These are phyloP conservation scores for Ryuthela nishihirai DNA, from an alignment of 2,888 invertebrate genomes.

Conservation along the genomic window DNA sequence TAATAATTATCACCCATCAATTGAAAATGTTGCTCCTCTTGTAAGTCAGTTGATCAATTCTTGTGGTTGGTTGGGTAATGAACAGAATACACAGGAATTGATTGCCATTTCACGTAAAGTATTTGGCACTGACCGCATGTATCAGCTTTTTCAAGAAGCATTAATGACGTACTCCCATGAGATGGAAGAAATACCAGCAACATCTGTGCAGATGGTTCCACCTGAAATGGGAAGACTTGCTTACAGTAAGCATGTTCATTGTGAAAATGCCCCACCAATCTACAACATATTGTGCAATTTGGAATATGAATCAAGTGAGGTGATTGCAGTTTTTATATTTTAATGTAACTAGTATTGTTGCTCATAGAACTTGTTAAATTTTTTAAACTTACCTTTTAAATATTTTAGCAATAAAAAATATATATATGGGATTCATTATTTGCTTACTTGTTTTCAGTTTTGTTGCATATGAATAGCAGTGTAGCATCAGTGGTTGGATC, in stretches of 20 bases:
- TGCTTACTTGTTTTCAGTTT: too few relatives aligned
- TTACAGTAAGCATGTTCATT: not conserved
- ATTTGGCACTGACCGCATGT: not conserved
- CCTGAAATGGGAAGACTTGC: not conserved
- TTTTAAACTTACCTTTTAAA: too few relatives aligned
- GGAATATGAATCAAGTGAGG: not conserved
- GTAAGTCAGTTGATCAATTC: too few relatives aligned
- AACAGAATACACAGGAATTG: not conserved
- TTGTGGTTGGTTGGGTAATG: not conserved
- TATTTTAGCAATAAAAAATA: too few relatives aligned
- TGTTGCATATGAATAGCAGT: too few relatives aligned
- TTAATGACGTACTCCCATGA: not conserved
- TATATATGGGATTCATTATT: too few relatives aligned
- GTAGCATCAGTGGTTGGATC: too few relatives aligned
- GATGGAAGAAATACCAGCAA: not conserved
- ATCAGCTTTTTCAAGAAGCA: not conserved
- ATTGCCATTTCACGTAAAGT: not conserved
- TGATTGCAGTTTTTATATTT: not conserved
- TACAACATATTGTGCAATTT: constrained; percentile 1
- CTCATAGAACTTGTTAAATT: too few relatives aligned
- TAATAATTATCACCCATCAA: too few relatives aligned
- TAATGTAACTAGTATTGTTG: too few relatives aligned
- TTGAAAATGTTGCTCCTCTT: too few relatives aligned
- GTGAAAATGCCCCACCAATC: not conserved
- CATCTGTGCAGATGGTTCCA: not conserved